A percentile compares a stretch with the other conserved stretches of the same genome.
These are phyloP conservation scores for Heliopora coerulea DNA, from an alignment of 92 coral and sea anemone species.

Conservation along the genomic window DNA sequence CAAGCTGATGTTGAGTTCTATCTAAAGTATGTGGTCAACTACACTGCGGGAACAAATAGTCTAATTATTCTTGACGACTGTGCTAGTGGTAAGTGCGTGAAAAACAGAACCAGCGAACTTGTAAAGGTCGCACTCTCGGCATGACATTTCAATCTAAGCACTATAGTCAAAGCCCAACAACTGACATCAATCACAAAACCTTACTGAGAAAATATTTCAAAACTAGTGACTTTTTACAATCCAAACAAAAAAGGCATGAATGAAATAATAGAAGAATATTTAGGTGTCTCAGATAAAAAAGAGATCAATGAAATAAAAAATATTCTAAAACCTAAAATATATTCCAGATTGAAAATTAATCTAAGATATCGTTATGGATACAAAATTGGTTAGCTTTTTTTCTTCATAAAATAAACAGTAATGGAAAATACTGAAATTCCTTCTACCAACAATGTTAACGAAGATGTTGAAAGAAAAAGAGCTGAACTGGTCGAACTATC, in stretches of 20 bases:
- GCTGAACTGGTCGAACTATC: no score
- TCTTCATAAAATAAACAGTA: no score
- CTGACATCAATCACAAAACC: conserved; percentile 22
- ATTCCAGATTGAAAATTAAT: background rate
- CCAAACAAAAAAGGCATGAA: conserved; percentile 21
- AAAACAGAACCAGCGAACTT: conserved; percentile 4
- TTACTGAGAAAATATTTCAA: conserved; percentile 22
- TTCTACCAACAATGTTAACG: no score
- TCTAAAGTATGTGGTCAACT: background rate
- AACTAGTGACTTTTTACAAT: conserved; percentile 24
- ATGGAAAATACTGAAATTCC: no score
- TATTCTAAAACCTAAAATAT: background rate
- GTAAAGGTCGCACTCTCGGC: conserved; percentile 28
- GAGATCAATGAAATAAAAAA: background rate
- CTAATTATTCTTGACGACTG: conserved; percentile 9
- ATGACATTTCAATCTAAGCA: conserved; percentile 19
- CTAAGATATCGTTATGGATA: conserved; percentile 5
- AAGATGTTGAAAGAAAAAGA: no score
- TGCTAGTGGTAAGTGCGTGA: background rate
- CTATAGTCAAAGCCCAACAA: conserved; percentile 27
- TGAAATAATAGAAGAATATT: conserved; percentile 19
- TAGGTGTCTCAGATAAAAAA: background rate
- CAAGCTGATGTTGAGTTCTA: background rate
- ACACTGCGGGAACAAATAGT: background rate
- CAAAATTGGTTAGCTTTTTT: no score